Evolutionary conservation across 2,797 vertebrate species (phyloP).

Genomic region (Mormyrus proboscirostris): DNA sequence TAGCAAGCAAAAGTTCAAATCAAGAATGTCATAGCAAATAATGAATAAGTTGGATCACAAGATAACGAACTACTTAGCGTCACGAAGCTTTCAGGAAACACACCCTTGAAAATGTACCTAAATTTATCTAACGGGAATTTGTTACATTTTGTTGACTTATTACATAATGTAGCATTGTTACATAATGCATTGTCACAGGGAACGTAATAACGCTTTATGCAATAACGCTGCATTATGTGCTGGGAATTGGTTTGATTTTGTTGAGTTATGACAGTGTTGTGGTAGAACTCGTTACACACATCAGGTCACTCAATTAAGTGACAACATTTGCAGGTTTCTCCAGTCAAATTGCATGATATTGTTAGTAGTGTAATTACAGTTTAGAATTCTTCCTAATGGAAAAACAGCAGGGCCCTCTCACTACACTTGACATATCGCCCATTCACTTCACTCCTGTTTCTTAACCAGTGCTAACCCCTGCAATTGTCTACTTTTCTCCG

Average conservation of each 20-base stretch:
- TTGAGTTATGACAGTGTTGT: neutral
- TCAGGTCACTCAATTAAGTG: neutral
- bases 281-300: neutral
- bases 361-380: neutral
- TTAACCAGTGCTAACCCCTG: neutral
- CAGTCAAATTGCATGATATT: neutral
- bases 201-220: neutral
- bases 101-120: neutral
- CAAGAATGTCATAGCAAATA: neutral
- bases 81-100: neutral
- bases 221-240: neutral
- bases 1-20: neutral
- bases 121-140: neutral
- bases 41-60: neutral
- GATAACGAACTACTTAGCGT: neutral
- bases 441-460: neutral
- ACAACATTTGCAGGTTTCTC: neutral
- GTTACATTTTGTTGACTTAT: neutral
- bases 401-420: neutral
- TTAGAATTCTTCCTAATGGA: neutral
- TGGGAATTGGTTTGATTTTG: neutral
- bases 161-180: neutral
- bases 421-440: neutral
- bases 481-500: neutral
- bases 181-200: neutral